Evolutionary conservation across 1,140 invertebrate genomes (phyloP).

Genomic region (Hylaeus anthracinus): DNA sequence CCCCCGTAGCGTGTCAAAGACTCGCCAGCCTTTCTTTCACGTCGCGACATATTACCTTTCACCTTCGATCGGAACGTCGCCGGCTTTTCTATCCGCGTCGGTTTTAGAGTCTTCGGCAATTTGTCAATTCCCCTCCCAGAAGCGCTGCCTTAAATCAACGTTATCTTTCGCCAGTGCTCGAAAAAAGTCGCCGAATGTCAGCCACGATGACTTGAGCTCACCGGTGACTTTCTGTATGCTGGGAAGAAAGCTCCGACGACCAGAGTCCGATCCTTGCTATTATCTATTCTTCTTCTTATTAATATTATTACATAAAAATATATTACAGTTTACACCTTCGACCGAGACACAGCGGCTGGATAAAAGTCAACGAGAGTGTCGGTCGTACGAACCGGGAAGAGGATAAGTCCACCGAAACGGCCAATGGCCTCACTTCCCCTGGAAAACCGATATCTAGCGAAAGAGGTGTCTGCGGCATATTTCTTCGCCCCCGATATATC

Average conservation of each 20-base stretch:
- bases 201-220: background rate
- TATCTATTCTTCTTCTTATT: too few species aligned
- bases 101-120: slow-evolving; percentile 53
- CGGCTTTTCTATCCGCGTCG: slow-evolving; percentile 60
- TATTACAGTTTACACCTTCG: too few species aligned
- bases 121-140: slow-evolving; percentile 48
- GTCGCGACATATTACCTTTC: slow-evolving; percentile 59
- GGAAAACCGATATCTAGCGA: slow-evolving; percentile 68
- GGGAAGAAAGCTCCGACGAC: too few species aligned
- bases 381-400: too few species aligned
- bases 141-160: slow-evolving; percentile 55
- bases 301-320: too few species aligned
- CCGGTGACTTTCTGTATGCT: slow-evolving; percentile 5
- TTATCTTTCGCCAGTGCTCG: slow-evolving; percentile 35
- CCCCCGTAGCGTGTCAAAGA: slow-evolving; percentile 36
- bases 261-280: too few species aligned
- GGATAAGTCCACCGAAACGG: slow-evolving; percentile 32
- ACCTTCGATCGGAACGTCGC: slow-evolving; percentile 44
- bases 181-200: slow-evolving; percentile 23
- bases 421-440: slow-evolving; percentile 45
- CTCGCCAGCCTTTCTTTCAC: slow-evolving; percentile 47
- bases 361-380: too few species aligned
- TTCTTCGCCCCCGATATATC: slow-evolving; percentile 47
- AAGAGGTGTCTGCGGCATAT: slow-evolving; percentile 61
- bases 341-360: too few species aligned